Conservation (phyloP, 2,888 invertebrate genomes). For the Thumatha senex region DNA sequence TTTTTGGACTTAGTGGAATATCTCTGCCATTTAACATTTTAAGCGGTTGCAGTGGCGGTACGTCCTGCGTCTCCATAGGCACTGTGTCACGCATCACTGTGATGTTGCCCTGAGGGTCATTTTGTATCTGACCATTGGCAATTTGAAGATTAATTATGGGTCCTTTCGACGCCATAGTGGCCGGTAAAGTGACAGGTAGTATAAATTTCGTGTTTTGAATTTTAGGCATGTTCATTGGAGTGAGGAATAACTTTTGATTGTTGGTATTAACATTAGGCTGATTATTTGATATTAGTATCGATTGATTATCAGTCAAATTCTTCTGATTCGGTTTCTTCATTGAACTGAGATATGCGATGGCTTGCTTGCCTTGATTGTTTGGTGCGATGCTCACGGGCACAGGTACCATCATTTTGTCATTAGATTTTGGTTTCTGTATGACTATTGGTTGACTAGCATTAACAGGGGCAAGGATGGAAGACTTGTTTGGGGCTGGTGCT, state of each 20-base stretch:
- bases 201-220: slow-evolving; percentile 81
- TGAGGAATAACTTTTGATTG: slow-evolving; percentile 82
- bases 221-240: slow-evolving; percentile 84
- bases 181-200: slow-evolving; percentile 75
- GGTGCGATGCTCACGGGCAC: slow-evolving; percentile 67
- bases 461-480: slow-evolving; percentile 68
- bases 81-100: slow-evolving; percentile 83
- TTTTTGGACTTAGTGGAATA: slow-evolving; percentile 56
- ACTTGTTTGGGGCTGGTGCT: slow-evolving; percentile 59
- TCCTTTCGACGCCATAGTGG: slow-evolving; percentile 82
- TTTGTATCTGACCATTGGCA: slow-evolving; percentile 85
- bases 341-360: slow-evolving; percentile 81
- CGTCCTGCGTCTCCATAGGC: slow-evolving; percentile 58
- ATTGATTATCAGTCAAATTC: slow-evolving; percentile 67
- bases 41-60: slow-evolving; percentile 74
- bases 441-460: slow-evolving; percentile 79
- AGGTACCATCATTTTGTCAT: slow-evolving; percentile 78
- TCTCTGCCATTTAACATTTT: slow-evolving; percentile 69
- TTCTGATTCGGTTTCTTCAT: slow-evolving; percentile 77
- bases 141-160: slow-evolving; percentile 87
- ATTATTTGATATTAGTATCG: slow-evolving; percentile 75
- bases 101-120: slow-evolving; percentile 84
- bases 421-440: slow-evolving; percentile 80
- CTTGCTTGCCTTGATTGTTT: slow-evolving; percentile 67
- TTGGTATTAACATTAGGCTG: slow-evolving; percentile 64